Evolutionary conservation across 35 echinoderm and acorn worm species (phyloP), one percentile per base, ranked within the genome.

Genomic region (Heliocidaris tuberculata): DNA sequence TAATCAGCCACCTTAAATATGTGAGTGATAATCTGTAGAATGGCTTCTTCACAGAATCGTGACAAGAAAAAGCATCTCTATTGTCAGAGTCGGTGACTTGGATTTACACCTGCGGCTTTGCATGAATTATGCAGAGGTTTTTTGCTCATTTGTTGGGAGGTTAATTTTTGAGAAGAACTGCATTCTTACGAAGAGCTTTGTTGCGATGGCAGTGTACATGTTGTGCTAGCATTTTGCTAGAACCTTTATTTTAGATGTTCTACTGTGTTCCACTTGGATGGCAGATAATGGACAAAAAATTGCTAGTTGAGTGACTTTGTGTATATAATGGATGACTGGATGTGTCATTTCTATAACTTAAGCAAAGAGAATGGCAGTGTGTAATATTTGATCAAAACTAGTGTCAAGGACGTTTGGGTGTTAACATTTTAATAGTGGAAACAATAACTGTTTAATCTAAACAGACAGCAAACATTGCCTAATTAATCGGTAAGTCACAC

Each of bases 1-100:
- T 78, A 78, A 78, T 78, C 65, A 78, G 27, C 65, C 65, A 78
- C 65, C 65, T 78, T 78, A 78, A 78, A 78, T 78, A 78, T 19
- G 15, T 24, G 65, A 78, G 65, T 24, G 65, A 7, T 78, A 78
- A 78, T 78, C 65, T 78, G 65, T 24, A n/a, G 21, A 78, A n/a
- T 78, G 65, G 65, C 65, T 78, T 78, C 65, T 78, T 78, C 65
- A 78, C 65, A 78, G 65, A 78, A 71, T 27, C 65, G 21, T 27
- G 65, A 19, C 21, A n/a, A 78, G 65, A 78, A 78, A 78, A 78
- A 78, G 27, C 19, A 78, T n/a, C 19, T 78, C 65, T 78, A n/a
- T 78, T 78, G 65, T 78, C 65, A n/a, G 61, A 71, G 65, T 78
- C 65, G 65, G 27, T 78, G 65, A 78, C 65, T 78, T 21, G 65